These are phyloP conservation scores for Pristionchus maxplancki DNA, from an alignment of 2,888 invertebrate genomes.

Conservation along the genomic window DNA sequence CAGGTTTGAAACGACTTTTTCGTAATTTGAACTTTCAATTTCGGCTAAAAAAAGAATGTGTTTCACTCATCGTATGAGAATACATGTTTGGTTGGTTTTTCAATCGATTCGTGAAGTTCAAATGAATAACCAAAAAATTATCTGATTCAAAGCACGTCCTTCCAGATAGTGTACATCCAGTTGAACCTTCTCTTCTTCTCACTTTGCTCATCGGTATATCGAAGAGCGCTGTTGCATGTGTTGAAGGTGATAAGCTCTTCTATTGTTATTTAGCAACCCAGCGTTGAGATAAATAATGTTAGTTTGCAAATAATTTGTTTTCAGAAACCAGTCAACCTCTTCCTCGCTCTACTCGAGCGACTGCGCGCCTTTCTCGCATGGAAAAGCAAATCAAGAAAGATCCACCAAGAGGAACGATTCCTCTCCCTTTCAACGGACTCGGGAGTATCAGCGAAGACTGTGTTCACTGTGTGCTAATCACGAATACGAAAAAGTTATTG, in stretches of 20 bases:
- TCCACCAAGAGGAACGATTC: conserved; percentile 16
- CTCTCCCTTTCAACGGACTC: conserved; percentile 13
- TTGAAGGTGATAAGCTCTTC: neutral
- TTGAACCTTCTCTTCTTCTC: conserved; percentile 64
- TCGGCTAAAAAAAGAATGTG: neutral
- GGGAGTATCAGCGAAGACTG: conserved; percentile 18
- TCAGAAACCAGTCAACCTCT: conserved; percentile 23
- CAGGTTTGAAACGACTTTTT: conserved; percentile 50
- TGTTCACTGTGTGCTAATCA: conserved; percentile 44
- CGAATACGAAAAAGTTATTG: neutral
- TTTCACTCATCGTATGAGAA: neutral
- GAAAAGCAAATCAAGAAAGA: conserved; percentile 2
- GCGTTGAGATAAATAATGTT: too few relatives aligned
- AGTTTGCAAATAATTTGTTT: too few relatives aligned
- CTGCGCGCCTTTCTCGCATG: neutral
- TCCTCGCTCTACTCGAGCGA: neutral
- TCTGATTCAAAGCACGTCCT: neutral
- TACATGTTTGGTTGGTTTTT: neutral
- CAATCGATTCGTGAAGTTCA: neutral
- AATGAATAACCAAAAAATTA: too few relatives aligned
- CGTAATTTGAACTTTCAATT: neutral
- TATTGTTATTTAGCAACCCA: too few relatives aligned
- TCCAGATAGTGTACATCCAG: conserved; percentile 57
- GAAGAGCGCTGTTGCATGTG: conserved; percentile 50
- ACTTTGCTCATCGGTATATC: conserved; percentile 59